Conservation (phyloP, 2,113 vertebrate genomes). For the Verasper variegatus region DNA sequence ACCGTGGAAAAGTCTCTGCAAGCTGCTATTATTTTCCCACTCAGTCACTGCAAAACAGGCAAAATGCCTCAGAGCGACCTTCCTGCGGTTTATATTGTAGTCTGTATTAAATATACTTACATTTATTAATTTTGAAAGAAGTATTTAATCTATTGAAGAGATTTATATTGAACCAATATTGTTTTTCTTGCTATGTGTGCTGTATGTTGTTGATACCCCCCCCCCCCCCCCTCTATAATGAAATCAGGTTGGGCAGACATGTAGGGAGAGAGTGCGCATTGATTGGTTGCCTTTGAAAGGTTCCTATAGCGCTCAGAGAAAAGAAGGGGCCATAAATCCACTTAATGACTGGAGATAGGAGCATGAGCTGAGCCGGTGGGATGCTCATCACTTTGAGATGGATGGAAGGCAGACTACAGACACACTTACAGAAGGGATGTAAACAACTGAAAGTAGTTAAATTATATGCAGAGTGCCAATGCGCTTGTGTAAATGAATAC, state of each 20-base stretch:
- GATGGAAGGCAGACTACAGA: constrained; percentile 5
- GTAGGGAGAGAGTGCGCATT: constrained; percentile 12
- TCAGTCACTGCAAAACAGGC: no score
- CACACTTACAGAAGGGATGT: constrained; percentile 1
- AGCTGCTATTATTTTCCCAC: no score
- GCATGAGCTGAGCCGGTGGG: constrained; percentile 50
- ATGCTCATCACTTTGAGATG: constrained; percentile 46
- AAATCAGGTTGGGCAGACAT: constrained; percentile 10
- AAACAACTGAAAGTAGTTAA: constrained; percentile 1
- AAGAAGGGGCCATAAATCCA: constrained; percentile 59
- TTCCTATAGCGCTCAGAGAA: constrained; percentile 45
- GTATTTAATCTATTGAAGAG: no score
- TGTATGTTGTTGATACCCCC: neutral
- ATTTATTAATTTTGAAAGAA: no score
- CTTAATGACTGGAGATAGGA: constrained; percentile 68
- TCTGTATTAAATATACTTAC: no score
- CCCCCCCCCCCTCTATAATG: neutral
- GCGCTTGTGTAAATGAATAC: neutral
- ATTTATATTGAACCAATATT: no score
- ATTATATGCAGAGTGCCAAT: constrained; percentile 7
- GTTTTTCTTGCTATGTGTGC: neutral
- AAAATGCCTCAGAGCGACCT: no score
- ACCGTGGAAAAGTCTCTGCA: no score
- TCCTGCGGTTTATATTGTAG: no score
- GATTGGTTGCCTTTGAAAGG: constrained; percentile 32